A percentile compares a stretch with the other conserved stretches of the same genome.
Conservation (phyloP, 2,797 vertebrate genomes). For the Acrossocheilus wenchowensis region DNA sequence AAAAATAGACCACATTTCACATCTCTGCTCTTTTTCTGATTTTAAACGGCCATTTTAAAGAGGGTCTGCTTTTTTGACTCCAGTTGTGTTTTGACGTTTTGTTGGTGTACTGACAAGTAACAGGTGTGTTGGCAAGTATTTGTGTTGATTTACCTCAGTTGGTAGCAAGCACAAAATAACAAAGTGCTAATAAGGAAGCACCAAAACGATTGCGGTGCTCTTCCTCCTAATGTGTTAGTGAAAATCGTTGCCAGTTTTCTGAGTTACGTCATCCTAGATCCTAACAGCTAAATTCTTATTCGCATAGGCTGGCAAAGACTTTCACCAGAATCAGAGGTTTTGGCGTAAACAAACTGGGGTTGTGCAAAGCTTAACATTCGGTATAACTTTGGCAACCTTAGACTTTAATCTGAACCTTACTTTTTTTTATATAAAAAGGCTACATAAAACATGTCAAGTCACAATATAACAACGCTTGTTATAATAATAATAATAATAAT, state of each 20-base stretch:
- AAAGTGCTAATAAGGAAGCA: neutral
- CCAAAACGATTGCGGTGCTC: neutral
- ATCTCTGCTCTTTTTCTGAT: conserved; percentile 67
- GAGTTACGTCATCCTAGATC: neutral
- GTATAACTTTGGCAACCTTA: neutral
- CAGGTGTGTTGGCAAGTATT: conserved; percentile 17
- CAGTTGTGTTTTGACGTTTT: conserved; percentile 45
- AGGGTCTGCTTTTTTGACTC: conserved; percentile 57
- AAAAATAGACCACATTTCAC: conserved; percentile 70
- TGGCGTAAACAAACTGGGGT: neutral
- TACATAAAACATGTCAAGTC: neutral
- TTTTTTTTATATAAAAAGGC: no score
- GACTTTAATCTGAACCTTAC: neutral
- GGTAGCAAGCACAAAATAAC: conserved; percentile 3
- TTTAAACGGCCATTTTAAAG: conserved; percentile 49
- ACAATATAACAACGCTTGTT: no score
- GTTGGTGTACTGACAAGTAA: conserved; percentile 8
- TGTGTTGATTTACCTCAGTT: conserved; percentile 14
- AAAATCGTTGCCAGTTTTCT: neutral
- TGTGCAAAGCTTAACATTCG: neutral
- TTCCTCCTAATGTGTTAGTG: neutral
- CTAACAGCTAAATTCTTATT: neutral
- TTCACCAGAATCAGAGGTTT: neutral
- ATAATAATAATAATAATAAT: neutral
- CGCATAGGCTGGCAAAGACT: neutral